Evolutionary conservation across 2,797 vertebrate genomes (phyloP), one percentile per base, ranked within the genome.

Genomic region (Strix occidentalis): DNA sequence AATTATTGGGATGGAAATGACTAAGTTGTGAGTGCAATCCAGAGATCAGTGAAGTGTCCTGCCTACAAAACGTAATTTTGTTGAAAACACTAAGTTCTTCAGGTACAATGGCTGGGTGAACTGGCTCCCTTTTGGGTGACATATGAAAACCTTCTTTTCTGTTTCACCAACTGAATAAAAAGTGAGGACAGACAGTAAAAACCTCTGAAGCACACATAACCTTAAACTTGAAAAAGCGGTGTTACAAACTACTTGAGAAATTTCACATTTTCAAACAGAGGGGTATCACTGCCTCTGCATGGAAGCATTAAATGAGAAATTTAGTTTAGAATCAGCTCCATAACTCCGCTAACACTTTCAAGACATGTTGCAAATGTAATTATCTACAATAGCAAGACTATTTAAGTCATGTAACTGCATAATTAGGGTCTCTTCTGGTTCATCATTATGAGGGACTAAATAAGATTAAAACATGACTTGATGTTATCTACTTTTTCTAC

Each of bases 341-440:
- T 58, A 95, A 51, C 33, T 57, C 56, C 6, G 11, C 37, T 74
- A 89, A 87, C 50, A 79, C 13, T 96, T 95, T 58, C 33, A 88
- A 90, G 15, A 11, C 39, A 45, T 74, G 87, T 70, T 94, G 76
- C 53, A 94, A 96, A 95, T 89, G 57, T 57, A 96, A 95, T 97
- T 95, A 94, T 79, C 83, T 70, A 53, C 93, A 90, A 78, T 66
- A 88, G 51, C 66, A 84, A 89, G 64, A 82, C 61, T 90, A 81
- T 94, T 92, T 95, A 92, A 96, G 86, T 81, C 83, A 93, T 63
- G 70, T 84, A 87, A 93, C 63, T 86, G 90, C 83, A 95, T 96
- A 97, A 98, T 96, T 96, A 97, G 48, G 89, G 81, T 95, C 77
- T 94, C 74, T 89, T 96, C 74, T 80, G 66, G 90, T 95, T 94